Conservation (phyloP, 37 sponge, comb jelly and placozoan species). For the Cladorhizidae sp. region DNA sequence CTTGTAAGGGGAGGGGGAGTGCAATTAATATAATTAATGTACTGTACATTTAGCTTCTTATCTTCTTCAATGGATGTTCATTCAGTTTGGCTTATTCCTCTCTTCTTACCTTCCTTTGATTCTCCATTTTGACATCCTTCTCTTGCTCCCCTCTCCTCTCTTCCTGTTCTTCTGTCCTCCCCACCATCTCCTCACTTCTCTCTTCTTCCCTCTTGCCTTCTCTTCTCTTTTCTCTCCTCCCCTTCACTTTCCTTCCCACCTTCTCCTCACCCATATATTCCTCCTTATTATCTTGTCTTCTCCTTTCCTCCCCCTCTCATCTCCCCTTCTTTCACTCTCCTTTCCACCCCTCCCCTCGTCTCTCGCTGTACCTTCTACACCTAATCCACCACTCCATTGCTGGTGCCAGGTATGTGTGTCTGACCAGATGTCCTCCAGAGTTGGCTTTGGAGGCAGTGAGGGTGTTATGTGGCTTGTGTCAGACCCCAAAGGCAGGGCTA, state of each 20-base stretch:
- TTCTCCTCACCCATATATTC: neutral
- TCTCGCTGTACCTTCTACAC: no score
- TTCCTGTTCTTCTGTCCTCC: no score
- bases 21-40: no score
- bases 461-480: slow-evolving; percentile 60
- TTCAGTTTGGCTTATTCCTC: no score
- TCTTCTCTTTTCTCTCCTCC: neutral
- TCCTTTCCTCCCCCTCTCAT: neutral
- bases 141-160: no score
- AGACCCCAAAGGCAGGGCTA: slow-evolving; percentile 32
- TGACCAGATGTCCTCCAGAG: slow-evolving; percentile 64
- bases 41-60: no score
- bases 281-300: neutral
- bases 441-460: slow-evolving; percentile 76
- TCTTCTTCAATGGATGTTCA: no score
- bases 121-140: no score
- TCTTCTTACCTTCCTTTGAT: no score
- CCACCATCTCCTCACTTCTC: neutral
- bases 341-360: no score
- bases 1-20: no score
- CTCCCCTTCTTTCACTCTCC: neutral
- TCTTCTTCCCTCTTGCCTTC: neutral
- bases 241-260: neutral
- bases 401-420: slow-evolving; percentile 71
- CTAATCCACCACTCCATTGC: no score